These are phyloP conservation scores for Rynchops niger DNA, from an alignment of 2,113 vertebrate genomes.

Conservation along the genomic window DNA sequence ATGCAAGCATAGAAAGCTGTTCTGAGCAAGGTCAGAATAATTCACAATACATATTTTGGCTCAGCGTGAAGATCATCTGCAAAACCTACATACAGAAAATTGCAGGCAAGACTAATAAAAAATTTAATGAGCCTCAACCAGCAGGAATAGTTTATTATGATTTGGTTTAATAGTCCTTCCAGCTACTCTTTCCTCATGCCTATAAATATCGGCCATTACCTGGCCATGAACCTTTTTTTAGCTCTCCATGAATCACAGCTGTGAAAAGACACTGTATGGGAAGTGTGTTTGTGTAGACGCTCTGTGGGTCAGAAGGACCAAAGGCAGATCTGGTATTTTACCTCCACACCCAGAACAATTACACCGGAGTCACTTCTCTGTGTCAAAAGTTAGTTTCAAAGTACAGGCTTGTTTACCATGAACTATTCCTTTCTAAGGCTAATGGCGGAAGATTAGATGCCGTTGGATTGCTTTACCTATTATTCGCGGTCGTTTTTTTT, in stretches of 20 bases:
- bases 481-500: neutral
- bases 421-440: neutral
- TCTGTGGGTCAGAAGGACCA: neutral
- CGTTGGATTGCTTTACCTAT: neutral
- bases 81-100: neutral
- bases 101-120: neutral
- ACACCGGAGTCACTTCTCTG: neutral
- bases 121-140: neutral
- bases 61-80: neutral
- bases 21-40: neutral
- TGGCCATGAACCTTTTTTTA: neutral
- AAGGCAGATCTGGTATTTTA: neutral
- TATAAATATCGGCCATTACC: neutral
- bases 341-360: neutral
- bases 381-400: neutral
- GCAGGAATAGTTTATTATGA: neutral
- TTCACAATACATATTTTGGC: neutral
- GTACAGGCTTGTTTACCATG: neutral
- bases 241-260: neutral
- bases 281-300: neutral
- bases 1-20: neutral
- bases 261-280: neutral
- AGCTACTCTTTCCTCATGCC: neutral
- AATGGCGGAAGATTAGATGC: neutral
- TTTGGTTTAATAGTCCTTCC: neutral